Evolutionary conservation across 2,797 vertebrate species (phyloP), one percentile per base, ranked within the genome.

Genomic region (Kryptopterus vitreolus): DNA sequence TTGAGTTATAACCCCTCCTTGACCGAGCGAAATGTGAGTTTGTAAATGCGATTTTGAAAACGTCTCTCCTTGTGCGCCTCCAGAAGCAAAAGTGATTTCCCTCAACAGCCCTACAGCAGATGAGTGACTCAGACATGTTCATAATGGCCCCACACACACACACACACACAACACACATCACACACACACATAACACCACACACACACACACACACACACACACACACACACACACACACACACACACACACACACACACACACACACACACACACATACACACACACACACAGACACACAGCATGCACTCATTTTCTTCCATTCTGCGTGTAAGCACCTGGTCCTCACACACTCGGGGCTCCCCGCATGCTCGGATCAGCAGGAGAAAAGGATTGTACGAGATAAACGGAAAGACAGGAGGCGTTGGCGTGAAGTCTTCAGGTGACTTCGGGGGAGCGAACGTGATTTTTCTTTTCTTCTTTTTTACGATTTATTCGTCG

Each of bases 41-140:
- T 58, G 76, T 10, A 43, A 43, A 43, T 43, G 38, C 38, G 38
- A 10, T 43, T 38, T 15, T 43, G 33, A 55, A 55, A 38, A 35
- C 48, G 15, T 69, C 48, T 22, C 43, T 69, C 13, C 15, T 29
- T 1, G 13, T 50, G 15, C 48, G 31, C 68, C 38, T 43, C 53
- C 24, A 26, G 55, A 53, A 29, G 50, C n/a, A 15, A 69, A 68
- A 69, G 24, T 69, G 63, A 57, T 69, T 69, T 78, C 35, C 33
- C 52, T 46, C n/a, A 58, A 66, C 18, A 69, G 38, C 52, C 12
- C 24, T 59, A 16, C 38, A 59, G 33, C 35, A 70, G 48, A 70
- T 20, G 15, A 77, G 48, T 77, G 76, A 77, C 48, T 77, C 63
- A 55, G 29, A 70, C n/a, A 50, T 38, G 63, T 48, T 70, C 55